Evolutionary conservation across 2,797 vertebrate species (phyloP).

Genomic region (Pachyuromys duprasi): DNA sequence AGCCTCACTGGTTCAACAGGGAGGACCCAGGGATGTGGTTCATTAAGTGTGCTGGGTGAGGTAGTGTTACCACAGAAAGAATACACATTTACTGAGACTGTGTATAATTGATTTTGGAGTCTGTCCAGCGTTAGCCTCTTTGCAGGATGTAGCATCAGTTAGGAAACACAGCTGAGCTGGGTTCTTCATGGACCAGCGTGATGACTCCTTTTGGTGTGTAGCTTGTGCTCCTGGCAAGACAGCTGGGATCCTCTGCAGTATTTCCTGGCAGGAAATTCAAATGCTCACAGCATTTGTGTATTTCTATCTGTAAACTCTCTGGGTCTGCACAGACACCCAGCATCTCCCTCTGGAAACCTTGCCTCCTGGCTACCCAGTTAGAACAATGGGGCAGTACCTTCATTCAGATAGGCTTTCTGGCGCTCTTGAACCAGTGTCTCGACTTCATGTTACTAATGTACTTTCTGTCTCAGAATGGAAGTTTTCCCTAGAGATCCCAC

Average conservation of each 20-base stretch:
- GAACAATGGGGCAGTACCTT: background rate
- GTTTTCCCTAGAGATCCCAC: slow-evolving; percentile 25
- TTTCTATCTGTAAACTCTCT: background rate
- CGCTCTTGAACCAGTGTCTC: slow-evolving; percentile 20
- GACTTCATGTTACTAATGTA: slow-evolving; percentile 20
- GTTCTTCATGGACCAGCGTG: background rate
- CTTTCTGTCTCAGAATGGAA: background rate
- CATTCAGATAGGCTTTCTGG: slow-evolving; percentile 9
- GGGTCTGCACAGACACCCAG: background rate
- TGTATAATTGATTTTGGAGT: background rate
- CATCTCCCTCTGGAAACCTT: background rate
- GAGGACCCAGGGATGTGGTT: background rate
- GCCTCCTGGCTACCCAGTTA: background rate
- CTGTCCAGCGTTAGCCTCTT: background rate
- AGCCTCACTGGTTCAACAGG: background rate
- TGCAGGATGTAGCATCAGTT: background rate
- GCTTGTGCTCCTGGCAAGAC: background rate
- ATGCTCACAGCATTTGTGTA: background rate
- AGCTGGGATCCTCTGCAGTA: background rate
- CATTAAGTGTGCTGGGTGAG: no score
- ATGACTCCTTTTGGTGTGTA: background rate
- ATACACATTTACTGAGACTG: background rate
- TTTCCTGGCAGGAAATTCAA: background rate
- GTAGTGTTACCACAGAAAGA: background rate
- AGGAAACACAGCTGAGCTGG: background rate